Percentiles rank a stretch among this genome's conserved stretches.
Evolutionary conservation across 1,140 invertebrate genomes (phyloP).

Genomic region (Neelides sp.): DNA sequence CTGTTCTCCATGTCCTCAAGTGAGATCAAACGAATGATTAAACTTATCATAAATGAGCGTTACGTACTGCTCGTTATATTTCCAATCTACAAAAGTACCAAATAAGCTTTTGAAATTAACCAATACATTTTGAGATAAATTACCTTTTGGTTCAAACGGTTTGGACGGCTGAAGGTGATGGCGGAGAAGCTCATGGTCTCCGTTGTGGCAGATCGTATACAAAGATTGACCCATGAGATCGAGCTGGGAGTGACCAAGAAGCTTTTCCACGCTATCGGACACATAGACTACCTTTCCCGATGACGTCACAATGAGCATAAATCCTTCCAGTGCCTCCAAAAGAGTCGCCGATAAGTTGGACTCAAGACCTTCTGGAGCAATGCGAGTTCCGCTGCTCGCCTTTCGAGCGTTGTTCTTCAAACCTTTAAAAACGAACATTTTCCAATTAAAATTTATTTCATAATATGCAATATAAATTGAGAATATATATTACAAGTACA

Average conservation of each 20-base stretch:
- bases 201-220: constrained; percentile 58
- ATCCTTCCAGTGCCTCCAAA: constrained; percentile 47
- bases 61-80: too few relatives aligned
- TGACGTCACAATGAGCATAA: constrained; percentile 63
- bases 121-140: not conserved
- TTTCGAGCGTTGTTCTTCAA: too few relatives aligned
- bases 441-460: too few relatives aligned
- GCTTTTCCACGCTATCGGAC: constrained; percentile 65
- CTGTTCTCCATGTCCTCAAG: too few relatives aligned
- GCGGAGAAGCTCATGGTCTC: constrained; percentile 56
- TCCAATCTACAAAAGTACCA: too few relatives aligned
- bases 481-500: too few relatives aligned
- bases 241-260: constrained; percentile 67
- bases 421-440: too few relatives aligned
- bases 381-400: not conserved
- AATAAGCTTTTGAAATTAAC: too few relatives aligned
- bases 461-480: too few relatives aligned
- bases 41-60: too few relatives aligned
- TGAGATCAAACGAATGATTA: too few relatives aligned
- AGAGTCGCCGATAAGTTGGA: constrained; percentile 31
- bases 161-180: constrained; percentile 30
- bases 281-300: constrained; percentile 77
- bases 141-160: constrained; percentile 21
- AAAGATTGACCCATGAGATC: constrained; percentile 75
- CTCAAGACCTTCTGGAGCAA: constrained; percentile 21